Conservation (phyloP, 1,140 invertebrate genomes). For the Globodera rostochiensis region DNA sequence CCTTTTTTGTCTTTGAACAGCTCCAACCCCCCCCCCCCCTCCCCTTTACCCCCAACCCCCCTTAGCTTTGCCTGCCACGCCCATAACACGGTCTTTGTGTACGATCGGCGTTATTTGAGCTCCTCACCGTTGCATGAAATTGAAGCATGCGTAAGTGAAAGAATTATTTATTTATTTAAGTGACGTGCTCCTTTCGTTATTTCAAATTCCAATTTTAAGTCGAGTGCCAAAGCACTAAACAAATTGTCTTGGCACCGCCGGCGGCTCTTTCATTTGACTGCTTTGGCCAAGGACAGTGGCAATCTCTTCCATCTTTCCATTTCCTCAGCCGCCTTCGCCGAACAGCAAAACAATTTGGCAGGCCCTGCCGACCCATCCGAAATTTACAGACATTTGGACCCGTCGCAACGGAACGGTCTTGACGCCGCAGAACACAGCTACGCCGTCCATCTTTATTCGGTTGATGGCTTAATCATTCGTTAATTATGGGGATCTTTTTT, state of each 20-base stretch:
- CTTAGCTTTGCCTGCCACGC: constrained; percentile 32
- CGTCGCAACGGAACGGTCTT: background rate
- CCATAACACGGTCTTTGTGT: constrained; percentile 32
- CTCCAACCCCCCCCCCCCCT: no score
- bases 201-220: background rate
- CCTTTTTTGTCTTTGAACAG: no score
- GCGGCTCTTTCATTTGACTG: constrained; percentile 27
- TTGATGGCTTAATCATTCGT: background rate
- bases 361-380: background rate
- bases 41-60: no score
- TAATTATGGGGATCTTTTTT: background rate
- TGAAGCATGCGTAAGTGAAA: constrained; percentile 21
- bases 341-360: constrained; percentile 3
- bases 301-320: constrained; percentile 40
- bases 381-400: background rate
- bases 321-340: constrained; percentile 29
- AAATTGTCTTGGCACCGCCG: constrained; percentile 27
- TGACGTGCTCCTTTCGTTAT: background rate
- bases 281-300: constrained; percentile 26
- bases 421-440: background rate
- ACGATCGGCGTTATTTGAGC: constrained; percentile 31
- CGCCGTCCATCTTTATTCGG: background rate
- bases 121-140: constrained; percentile 29
- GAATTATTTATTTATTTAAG: no score
- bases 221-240: constrained; percentile 19